These are phyloP conservation scores for Petrophora chlorosata DNA, from an alignment of 2,888 invertebrate genomes.

Conservation along the genomic window DNA sequence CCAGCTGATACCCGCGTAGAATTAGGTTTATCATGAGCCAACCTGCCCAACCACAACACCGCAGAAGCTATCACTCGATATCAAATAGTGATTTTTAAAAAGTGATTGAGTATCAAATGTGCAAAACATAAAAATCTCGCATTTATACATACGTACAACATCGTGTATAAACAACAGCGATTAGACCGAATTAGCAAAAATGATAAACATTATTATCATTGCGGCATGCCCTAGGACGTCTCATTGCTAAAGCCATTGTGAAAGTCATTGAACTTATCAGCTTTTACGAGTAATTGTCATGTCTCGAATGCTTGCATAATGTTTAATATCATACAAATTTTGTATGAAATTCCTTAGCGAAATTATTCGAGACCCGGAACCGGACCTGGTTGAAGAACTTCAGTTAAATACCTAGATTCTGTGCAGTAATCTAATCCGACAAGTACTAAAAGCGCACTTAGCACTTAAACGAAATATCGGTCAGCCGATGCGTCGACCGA, in stretches of 20 bases:
- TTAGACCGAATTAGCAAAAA: slow-evolving; percentile 10
- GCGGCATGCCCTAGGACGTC: slow-evolving; percentile 12
- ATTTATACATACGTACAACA: no score
- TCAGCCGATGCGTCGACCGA: slow-evolving; percentile 23
- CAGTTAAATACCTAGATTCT: not conserved
- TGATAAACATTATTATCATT: slow-evolving; percentile 19
- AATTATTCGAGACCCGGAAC: no score
- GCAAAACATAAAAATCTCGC: no score
- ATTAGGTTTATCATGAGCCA: no score
- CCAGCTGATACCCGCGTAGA: no score
- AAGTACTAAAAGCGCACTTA: not conserved
- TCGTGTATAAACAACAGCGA: not conserved
- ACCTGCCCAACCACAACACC: no score
- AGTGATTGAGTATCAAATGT: no score
- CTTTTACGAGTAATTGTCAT: slow-evolving; percentile 20
- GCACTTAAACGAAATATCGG: slow-evolving; percentile 16
- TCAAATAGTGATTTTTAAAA: no score
- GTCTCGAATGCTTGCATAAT: slow-evolving; percentile 6
- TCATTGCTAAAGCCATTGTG: slow-evolving; percentile 29
- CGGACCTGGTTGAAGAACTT: no score
- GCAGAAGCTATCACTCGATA: no score
- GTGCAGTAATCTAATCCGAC: not conserved
- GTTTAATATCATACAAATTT: not conserved
- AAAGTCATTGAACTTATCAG: slow-evolving; percentile 38
- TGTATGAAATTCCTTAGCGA: no score